Conservation (phyloP, 2,113 vertebrate species). For the Hemicordylus capensis region DNA sequence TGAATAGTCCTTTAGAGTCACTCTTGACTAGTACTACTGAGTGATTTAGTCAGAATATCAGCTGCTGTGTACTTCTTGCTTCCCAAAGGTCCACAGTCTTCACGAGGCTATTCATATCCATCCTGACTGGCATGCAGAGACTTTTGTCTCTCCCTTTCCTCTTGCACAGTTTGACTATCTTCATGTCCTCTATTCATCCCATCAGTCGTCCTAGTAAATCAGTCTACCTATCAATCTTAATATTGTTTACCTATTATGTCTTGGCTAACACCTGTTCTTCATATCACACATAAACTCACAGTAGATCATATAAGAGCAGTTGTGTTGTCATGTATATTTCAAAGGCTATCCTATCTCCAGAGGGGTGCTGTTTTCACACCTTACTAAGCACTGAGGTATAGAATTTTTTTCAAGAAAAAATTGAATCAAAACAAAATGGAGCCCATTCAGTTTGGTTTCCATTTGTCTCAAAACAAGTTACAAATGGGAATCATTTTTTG, state of each 20-base stretch:
- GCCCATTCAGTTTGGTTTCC: no score
- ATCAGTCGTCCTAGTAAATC: slow-evolving; percentile 24
- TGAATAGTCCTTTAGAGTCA: no score
- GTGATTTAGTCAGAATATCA: no score
- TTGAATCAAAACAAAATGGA: no score
- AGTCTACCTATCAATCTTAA: neutral
- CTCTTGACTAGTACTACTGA: no score
- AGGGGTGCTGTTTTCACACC: accelerated
- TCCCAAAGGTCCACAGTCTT: slow-evolving; percentile 42
- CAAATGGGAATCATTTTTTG: no score
- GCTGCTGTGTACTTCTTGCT: slow-evolving; percentile 50
- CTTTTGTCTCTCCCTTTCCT: neutral
- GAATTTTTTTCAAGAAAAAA: no score
- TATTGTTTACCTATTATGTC: neutral
- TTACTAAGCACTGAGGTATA: neutral
- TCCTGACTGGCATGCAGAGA: neutral
- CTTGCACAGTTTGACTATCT: neutral
- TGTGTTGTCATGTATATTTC: neutral
- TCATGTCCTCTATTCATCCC: neutral
- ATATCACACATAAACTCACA: neutral
- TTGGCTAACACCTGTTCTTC: slow-evolving; percentile 12
- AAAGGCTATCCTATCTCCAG: neutral
- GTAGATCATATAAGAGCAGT: neutral
- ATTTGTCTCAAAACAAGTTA: no score
- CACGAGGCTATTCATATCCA: neutral